Base-by-base conservation (phyloP, 1,140 invertebrate genomes). In the Ctenoplectra terminalis region DNA sequence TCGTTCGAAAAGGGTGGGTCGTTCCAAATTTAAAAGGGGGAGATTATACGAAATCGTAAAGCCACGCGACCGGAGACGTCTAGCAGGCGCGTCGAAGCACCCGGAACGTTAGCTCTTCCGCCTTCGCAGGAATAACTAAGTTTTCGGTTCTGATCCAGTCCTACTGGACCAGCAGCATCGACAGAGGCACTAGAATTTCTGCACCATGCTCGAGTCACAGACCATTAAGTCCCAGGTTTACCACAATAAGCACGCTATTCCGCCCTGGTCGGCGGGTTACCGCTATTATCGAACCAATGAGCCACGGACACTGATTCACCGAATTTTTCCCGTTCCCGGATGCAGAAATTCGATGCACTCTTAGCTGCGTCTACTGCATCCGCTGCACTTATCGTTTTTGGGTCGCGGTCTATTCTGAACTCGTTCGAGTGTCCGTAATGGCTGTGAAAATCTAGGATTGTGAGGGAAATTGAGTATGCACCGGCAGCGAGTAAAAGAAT, bases 51-150 rank as follows among this genome's bases (percentile, higher is more conserved):
- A 82, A 86, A 89, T 88, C 82, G 90, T 92, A 92, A 91, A 92
- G 92, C 87, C 93, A 94, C 92, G 91, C 89, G 92, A 92, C 91
- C 92, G 90, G 92, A 93, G 91, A 93, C 91, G 90, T 87, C 90
- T 88, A 89, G 89, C 91, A 90, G 92, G 90, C 92, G 89, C 89
- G 90, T 90, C 90, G 87, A 87, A 82, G 67, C 88, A 89, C 90
- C 92, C 88, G 88, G 87, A 76, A 91, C 92, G 87, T 91, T 90
- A 85, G 87, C 74, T 91, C 88, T 92, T 92, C 91, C 89, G 91
- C 77, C 80, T 83, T 84, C 64, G 76, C 66, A 82, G 84, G 88
- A 91, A 91, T 92, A 92, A 94, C 91, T 89, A 91, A 91, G 88
- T 92, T 92, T 90, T 81, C 69, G 80, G 64, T 75, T 73, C 74